Evolutionary conservation across 1,140 invertebrate species (phyloP).

Genomic region (Parasteatoda tepidariorum): DNA sequence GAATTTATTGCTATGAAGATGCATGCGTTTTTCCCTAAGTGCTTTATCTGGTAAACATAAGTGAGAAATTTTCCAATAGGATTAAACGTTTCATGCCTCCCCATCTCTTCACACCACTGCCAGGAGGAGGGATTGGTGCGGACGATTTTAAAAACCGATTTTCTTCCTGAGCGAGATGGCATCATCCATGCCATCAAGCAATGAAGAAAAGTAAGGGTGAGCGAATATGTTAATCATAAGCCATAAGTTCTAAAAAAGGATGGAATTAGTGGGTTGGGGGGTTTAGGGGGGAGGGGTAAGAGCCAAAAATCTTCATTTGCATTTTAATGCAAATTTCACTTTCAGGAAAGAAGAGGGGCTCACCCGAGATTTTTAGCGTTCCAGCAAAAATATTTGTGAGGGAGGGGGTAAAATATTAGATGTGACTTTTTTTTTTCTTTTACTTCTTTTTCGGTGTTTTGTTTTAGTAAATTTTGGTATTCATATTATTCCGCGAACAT

Average conservation of each 20-base stretch:
- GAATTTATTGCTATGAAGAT: background rate
- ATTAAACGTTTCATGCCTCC: slow-evolving; percentile 40
- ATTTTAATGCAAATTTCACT: slow-evolving; percentile 57
- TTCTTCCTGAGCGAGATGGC: slow-evolving; percentile 24
- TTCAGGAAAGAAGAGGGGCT: background rate
- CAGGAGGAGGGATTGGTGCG: background rate
- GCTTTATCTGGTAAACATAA: slow-evolving; percentile 56
- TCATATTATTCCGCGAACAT: slow-evolving; percentile 51
- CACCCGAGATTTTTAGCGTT: slow-evolving; percentile 19
- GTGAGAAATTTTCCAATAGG: slow-evolving; percentile 47
- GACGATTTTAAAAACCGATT: slow-evolving; percentile 52
- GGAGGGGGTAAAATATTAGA: slow-evolving; percentile 37
- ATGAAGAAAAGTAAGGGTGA: slow-evolving; percentile 16
- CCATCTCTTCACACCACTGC: background rate
- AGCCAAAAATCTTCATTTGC: slow-evolving; percentile 52
- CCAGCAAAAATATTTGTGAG: background rate
- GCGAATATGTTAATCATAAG: slow-evolving; percentile 57
- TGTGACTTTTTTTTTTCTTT: slow-evolving; percentile 16
- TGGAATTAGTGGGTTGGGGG: slow-evolving; percentile 32
- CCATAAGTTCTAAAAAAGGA: slow-evolving; percentile 55
- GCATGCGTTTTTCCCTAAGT: slow-evolving; percentile 26
- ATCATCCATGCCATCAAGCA: slow-evolving; percentile 52
- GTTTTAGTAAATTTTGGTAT: slow-evolving; percentile 37
- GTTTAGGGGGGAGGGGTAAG: background rate
- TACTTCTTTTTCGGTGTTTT: slow-evolving; percentile 16